Evolutionary conservation across 2,113 vertebrate species (phyloP).

Genomic region (Hypomesus transpacificus): DNA sequence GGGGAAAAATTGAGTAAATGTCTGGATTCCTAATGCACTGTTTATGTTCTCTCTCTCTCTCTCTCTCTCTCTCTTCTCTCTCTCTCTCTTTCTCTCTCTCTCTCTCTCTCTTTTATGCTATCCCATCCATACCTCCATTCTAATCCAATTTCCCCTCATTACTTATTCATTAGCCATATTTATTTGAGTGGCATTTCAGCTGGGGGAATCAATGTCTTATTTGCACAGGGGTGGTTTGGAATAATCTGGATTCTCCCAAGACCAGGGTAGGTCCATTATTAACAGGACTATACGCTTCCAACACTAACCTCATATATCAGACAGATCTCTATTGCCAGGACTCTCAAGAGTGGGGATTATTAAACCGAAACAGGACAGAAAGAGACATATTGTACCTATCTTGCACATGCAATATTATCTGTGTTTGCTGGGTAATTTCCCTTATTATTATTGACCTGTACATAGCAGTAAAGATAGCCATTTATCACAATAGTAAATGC

Average conservation of each 20-base stretch:
- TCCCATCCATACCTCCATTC: conserved; percentile 16
- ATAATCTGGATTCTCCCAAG: conserved; percentile 24
- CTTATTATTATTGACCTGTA: no score
- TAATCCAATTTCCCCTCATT: conserved; percentile 40
- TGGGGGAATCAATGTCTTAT: conserved; percentile 36
- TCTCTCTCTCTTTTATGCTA: no score
- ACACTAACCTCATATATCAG: conserved; percentile 30
- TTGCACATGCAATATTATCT: no score
- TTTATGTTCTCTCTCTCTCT: not conserved
- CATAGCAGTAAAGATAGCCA: no score
- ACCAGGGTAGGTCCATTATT: conserved; percentile 15
- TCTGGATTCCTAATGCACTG: not conserved
- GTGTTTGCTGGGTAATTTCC: no score
- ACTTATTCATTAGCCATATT: conserved; percentile 47
- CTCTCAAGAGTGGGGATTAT: no score
- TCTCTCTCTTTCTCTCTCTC: not conserved
- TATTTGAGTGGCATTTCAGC: conserved; percentile 28
- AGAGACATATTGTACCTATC: no score
- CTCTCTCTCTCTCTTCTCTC: not conserved
- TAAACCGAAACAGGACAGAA: no score
- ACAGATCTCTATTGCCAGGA: no score
- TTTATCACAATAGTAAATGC: no score
- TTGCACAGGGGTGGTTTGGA: conserved; percentile 27
- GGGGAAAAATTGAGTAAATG: not conserved
- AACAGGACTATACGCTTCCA: conserved; percentile 26